Evolutionary conservation across 2,888 invertebrate genomes (phyloP).

Genomic region (Platerodrilus igneus): DNA sequence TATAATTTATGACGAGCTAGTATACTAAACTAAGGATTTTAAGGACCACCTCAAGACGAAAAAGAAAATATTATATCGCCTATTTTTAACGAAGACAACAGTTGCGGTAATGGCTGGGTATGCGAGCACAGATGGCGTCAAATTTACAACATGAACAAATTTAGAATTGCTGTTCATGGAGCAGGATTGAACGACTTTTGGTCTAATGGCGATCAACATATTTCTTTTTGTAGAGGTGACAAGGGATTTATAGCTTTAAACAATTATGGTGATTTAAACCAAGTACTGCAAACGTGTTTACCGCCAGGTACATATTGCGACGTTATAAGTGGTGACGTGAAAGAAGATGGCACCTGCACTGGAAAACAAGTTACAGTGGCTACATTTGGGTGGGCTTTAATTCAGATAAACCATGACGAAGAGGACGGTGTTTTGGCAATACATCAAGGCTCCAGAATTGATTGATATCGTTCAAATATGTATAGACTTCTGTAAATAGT

Average conservation of each 20-base stretch:
- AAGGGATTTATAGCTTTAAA: slow-evolving; percentile 72
- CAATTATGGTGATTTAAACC: slow-evolving; percentile 57
- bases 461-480: too few species aligned
- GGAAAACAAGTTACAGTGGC: too few species aligned
- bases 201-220: slow-evolving; percentile 77
- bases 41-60: slow-evolving; percentile 67
- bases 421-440: too few species aligned
- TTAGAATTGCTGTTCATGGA: slow-evolving; percentile 63
- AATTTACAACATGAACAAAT: slow-evolving; percentile 73
- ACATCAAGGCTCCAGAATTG: too few species aligned
- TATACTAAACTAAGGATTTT: slow-evolving; percentile 48
- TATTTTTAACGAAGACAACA: slow-evolving; percentile 58
- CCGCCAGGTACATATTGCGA: slow-evolving; percentile 80
- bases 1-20: not conserved
- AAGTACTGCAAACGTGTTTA: slow-evolving; percentile 62
- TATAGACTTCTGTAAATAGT: too few species aligned
- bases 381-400: too few species aligned
- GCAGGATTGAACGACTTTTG: slow-evolving; percentile 67
- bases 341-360: slow-evolving; percentile 49
- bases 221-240: slow-evolving; percentile 76
- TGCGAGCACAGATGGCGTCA: slow-evolving; percentile 85
- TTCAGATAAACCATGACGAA: too few species aligned
- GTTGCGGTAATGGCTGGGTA: slow-evolving; percentile 71
- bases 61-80: slow-evolving; percentile 62
- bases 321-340: slow-evolving; percentile 66